Conservation (phyloP, 1,140 invertebrate genomes). For the Ceratina japonica region DNA sequence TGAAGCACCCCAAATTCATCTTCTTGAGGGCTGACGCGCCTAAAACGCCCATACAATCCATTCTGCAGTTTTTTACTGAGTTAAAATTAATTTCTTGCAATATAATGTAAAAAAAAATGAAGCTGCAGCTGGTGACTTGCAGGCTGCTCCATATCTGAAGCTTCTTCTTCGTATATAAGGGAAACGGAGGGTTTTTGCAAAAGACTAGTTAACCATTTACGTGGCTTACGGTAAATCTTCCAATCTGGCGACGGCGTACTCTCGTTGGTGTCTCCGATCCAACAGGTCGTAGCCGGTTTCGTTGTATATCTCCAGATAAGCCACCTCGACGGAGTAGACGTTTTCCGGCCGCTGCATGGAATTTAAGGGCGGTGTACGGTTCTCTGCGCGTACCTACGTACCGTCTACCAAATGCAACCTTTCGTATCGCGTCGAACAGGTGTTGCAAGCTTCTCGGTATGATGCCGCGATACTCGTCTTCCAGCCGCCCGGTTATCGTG, state of each 20-base stretch:
- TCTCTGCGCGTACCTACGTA: slow-evolving; percentile 35
- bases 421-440: slow-evolving; percentile 81
- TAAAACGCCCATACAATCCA: slow-evolving; percentile 46
- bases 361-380: slow-evolving; percentile 18
- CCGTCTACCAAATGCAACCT: slow-evolving; percentile 67
- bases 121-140: not conserved
- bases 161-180: not conserved
- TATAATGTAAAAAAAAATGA: not conserved
- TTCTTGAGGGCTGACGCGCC: slow-evolving; percentile 82
- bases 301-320: slow-evolving; percentile 82
- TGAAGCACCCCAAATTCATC: slow-evolving; percentile 82
- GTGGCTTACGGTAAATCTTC: slow-evolving; percentile 82
- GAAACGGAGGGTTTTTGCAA: not conserved
- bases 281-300: slow-evolving; percentile 83
- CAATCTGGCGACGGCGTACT: slow-evolving; percentile 72
- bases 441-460: slow-evolving; percentile 81
- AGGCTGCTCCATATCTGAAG: not conserved
- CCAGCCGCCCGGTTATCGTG: slow-evolving; percentile 83
- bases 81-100: no score
- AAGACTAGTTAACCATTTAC: slow-evolving; percentile 41
- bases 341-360: slow-evolving; percentile 68
- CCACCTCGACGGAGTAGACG: slow-evolving; percentile 75
- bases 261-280: slow-evolving; percentile 80
- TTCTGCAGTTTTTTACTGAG: not conserved
- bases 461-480: slow-evolving; percentile 80